Base-by-base conservation (phyloP, 2,797 vertebrate genomes). In the Varecia variegata region DNA sequence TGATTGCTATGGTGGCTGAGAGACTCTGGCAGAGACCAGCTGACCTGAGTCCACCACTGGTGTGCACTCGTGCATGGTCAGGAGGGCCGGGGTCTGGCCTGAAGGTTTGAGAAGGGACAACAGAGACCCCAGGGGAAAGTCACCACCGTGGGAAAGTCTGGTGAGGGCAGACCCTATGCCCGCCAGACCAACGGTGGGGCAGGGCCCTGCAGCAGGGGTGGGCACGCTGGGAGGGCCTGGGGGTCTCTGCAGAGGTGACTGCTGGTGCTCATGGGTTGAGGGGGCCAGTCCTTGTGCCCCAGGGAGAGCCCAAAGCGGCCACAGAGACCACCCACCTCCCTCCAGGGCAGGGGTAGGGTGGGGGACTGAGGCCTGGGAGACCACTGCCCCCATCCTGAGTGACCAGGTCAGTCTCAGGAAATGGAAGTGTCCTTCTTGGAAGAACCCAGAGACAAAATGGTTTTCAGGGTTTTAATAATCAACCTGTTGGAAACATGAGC, bases 21-120 rank as follows among this genome's bases (percentile, higher is more conserved):
- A 58, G 65, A 3, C 18, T 43, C n/a, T 50, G 3, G 8, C 76
- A 70, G 35, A 68, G 84, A 83, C 6, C 7, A 1, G 0, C 20
- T 54, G 79, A 85, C 62, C 5, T 11, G 14, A 60, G 52, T 7
- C 65, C 15, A 3, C 67, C 11, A 9, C 18, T 7, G 20, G 18
- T 11, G 1, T 32, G 32, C 38, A 8, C 20, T 5, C 0, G 0
- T 0, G 9, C 30, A 8, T 20, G n/a, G 68, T 9, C 1, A 1
- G 13, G 4, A 52, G 56, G 54, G 6, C 43, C 3, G 45, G 30
- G 25, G 7, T 35, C 52, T 8, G 38, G 40, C 47, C 73, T 45
- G 50, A 25, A 47, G 71, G 62, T 15, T 74, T 80, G 43, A 83
- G 40, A 38, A 54, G 73, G 67, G 71, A 23, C n/a, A 32, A 6